Percentiles rank a stretch among this genome's conserved stretches.
phyloP scores from a whole-genome alignment of 2,113 vertebrate genomes.

The Antidorcas marsupialis region DNA sequence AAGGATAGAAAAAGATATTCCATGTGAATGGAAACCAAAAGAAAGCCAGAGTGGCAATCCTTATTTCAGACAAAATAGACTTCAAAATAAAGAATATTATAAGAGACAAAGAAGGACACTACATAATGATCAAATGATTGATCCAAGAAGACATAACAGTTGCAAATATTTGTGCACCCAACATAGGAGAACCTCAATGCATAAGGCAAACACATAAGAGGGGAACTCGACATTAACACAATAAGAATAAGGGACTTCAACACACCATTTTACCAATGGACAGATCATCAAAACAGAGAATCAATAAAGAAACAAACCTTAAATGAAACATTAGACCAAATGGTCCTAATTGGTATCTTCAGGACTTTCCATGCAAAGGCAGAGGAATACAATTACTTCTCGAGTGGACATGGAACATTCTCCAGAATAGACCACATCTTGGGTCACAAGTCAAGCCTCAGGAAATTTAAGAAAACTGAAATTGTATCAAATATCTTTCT shows the following conservation, averaged over 20 bases:
- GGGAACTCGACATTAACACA: neutral
- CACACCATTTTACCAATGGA: neutral
- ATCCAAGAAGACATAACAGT: neutral
- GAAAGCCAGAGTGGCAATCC: neutral
- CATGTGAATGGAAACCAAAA: neutral
- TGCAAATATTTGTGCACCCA: neutral
- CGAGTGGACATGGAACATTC: neutral
- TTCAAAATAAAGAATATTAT: neutral
- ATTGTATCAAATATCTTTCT: neutral
- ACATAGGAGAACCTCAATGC: neutral
- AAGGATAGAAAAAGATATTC: neutral
- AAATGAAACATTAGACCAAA: neutral
- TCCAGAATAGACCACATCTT: neutral
- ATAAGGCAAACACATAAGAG: neutral
- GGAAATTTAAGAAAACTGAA: neutral
- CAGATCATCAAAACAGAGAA: neutral
- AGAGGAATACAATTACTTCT: neutral
- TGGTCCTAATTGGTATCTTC: neutral
- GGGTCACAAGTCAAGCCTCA: neutral
- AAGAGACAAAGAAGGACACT: neutral
- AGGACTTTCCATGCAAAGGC: neutral
- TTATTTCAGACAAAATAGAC: neutral
- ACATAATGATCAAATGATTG: neutral
- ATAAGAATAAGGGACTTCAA: neutral
- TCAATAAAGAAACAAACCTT: neutral